phyloP scores from a whole-genome alignment of 1,140 invertebrate genomes.

The Camponotus floridanus region DNA sequence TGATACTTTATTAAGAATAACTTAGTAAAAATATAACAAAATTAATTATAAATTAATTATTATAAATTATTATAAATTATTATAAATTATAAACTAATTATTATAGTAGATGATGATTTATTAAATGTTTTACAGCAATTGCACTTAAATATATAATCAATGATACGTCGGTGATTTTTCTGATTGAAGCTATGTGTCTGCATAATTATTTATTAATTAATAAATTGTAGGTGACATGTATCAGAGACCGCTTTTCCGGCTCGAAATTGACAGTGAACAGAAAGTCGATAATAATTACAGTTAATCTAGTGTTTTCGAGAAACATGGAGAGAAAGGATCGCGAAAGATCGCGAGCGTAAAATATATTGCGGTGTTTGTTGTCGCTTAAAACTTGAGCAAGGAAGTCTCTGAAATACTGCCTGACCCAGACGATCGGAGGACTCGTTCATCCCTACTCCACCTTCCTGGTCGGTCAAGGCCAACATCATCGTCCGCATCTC shows the following conservation, averaged over 20 bases:
- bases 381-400: slow-evolving; percentile 72
- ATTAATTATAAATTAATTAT: not conserved
- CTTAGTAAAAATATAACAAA: not conserved
- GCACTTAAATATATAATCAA: not conserved
- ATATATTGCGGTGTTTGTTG: slow-evolving; percentile 66
- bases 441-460: slow-evolving; percentile 75
- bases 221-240: not conserved
- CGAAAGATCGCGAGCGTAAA: slow-evolving; percentile 16
- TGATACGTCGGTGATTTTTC: not conserved
- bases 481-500: slow-evolving; percentile 78
- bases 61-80: too few species aligned
- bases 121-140: not conserved
- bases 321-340: not conserved
- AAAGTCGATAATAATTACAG: not conserved
- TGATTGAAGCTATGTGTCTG: slow-evolving; percentile 11
- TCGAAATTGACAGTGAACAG: too few species aligned
- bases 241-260: not conserved
- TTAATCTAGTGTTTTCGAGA: not conserved
- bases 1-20: not conserved
- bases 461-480: slow-evolving; percentile 81
- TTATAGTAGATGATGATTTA: not conserved
- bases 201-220: slow-evolving; percentile 7
- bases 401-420: slow-evolving; percentile 70
- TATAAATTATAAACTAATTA: too few species aligned
- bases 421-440: slow-evolving; percentile 76